phyloP scores from a whole-genome alignment of 2,888 invertebrate species.

The Metacarcinus magister region DNA sequence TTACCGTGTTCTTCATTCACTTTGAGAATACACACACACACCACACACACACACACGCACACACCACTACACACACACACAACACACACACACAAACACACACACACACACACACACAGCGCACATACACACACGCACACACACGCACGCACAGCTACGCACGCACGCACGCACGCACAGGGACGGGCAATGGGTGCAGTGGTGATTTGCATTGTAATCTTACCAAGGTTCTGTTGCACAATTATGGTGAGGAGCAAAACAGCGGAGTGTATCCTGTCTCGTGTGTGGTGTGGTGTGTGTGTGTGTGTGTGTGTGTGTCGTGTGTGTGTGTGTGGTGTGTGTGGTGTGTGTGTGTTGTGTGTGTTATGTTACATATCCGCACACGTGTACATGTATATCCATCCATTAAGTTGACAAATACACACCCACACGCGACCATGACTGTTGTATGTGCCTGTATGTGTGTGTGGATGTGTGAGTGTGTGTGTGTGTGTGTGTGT shows the following conservation, averaged over 20 bases:
- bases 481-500: too few relatives aligned
- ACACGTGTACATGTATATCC: background rate
- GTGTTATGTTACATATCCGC: background rate
- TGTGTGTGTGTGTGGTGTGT: constrained; percentile 44
- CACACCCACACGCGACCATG: background rate
- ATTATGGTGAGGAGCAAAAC: constrained; percentile 55
- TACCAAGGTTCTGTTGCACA: constrained; percentile 75
- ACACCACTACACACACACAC: constrained; percentile 67
- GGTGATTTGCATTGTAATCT: constrained; percentile 69
- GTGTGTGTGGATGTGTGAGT: too few relatives aligned
- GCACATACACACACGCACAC: constrained; percentile 58
- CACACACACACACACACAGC: constrained; percentile 59
- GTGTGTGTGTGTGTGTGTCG: constrained; percentile 54
- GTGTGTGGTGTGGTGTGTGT: constrained; percentile 57
- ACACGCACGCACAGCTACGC: background rate
- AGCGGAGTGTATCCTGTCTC: background rate
- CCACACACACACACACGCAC: constrained; percentile 67
- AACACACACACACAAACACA: constrained; percentile 66
- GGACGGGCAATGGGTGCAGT: constrained; percentile 46
- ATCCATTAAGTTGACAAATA: background rate
- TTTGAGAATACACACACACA: constrained; percentile 47
- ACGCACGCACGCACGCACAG: constrained; percentile 28
- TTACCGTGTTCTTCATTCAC: background rate
- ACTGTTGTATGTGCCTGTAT: too few relatives aligned
- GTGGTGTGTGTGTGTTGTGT: constrained; percentile 61